A percentile compares a stretch with the other conserved stretches of the same genome.
Conservation (phyloP, 2,113 vertebrate genomes). For the Rhinogobius similis region DNA sequence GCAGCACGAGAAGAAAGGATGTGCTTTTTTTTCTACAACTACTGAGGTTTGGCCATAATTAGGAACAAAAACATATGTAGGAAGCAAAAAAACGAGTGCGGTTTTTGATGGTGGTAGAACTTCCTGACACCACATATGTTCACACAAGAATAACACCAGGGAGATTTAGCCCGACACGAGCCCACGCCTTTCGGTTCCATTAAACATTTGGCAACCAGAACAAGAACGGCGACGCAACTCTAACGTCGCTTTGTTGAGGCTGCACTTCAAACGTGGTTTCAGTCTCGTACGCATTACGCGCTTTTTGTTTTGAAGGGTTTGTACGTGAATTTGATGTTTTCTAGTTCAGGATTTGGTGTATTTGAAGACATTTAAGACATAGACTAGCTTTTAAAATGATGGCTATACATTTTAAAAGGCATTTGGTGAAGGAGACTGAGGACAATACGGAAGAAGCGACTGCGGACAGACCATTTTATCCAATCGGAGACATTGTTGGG, state of each 20-base stretch:
- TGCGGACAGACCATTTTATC: no score
- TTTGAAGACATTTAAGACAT: no score
- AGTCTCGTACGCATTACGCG: constrained; percentile 9
- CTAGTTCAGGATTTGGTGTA: not conserved
- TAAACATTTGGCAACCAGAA: constrained; percentile 43
- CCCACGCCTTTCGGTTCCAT: constrained; percentile 15
- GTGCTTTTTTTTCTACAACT: not conserved
- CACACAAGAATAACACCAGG: constrained; percentile 48
- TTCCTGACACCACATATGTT: constrained; percentile 64
- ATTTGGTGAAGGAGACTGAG: not conserved
- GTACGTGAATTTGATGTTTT: not conserved
- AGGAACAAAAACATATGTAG: constrained; percentile 65
- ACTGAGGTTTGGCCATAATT: constrained; percentile 52
- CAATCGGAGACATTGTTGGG: no score
- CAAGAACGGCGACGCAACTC: constrained; percentile 36
- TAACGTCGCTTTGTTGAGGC: constrained; percentile 31
- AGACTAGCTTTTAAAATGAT: no score
- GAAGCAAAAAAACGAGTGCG: constrained; percentile 65
- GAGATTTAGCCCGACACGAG: constrained; percentile 17
- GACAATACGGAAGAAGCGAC: no score
- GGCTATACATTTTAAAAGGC: not conserved
- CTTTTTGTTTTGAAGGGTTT: not conserved
- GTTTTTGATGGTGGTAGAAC: constrained; percentile 48
- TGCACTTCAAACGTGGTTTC: constrained; percentile 33
- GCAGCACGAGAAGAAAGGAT: constrained; percentile 25